Conservation (phyloP, 1,140 invertebrate genomes). For the Acromyrmex charruanus region DNA sequence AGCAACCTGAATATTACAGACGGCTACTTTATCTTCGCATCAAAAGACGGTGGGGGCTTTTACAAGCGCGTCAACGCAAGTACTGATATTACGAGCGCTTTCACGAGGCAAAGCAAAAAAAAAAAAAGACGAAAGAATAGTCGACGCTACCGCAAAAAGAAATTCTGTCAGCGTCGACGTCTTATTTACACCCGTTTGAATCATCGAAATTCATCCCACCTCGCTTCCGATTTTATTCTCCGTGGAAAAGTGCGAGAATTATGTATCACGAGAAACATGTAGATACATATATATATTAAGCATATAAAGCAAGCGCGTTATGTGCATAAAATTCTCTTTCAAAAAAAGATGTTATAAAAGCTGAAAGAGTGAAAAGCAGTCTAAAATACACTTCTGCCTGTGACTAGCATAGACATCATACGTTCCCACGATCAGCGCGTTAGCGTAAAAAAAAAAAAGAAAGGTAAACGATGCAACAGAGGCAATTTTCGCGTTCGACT, state of each 20-base stretch:
- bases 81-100: slow-evolving; percentile 57
- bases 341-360: neutral
- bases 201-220: slow-evolving; percentile 17
- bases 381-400: neutral
- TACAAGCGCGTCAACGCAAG: slow-evolving; percentile 50
- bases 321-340: slow-evolving; percentile 4
- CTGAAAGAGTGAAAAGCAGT: neutral
- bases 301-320: neutral
- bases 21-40: slow-evolving; percentile 45
- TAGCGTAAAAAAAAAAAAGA: neutral
- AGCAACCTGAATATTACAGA: slow-evolving; percentile 51
- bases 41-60: slow-evolving; percentile 8
- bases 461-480: slow-evolving; percentile 26
- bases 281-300: neutral
- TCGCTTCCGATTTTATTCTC: slow-evolving; percentile 5
- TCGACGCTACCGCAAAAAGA: slow-evolving; percentile 15
- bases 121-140: slow-evolving; percentile 2
- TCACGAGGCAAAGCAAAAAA: neutral
- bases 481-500: slow-evolving; percentile 47
- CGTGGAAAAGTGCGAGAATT: neutral
- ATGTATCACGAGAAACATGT: neutral
- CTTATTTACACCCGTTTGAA: slow-evolving; percentile 33
- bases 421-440: neutral
- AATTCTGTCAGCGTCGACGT: slow-evolving; percentile 38
- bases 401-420: neutral